Evolutionary conservation across 2,797 vertebrate genomes (phyloP).

Genomic region (Diplodus puntazzo): DNA sequence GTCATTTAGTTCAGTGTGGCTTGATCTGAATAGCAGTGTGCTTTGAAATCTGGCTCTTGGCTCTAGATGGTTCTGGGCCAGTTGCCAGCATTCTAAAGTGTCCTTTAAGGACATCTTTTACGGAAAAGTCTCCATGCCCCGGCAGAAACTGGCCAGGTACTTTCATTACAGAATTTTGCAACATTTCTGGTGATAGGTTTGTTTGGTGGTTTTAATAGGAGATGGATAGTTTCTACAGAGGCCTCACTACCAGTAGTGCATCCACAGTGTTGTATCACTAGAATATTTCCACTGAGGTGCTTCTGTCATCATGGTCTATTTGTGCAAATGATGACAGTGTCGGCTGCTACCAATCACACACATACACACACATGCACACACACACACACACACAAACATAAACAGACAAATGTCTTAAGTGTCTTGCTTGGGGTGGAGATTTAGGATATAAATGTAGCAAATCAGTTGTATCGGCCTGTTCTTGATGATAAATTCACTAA

Average conservation of each 20-base stretch:
- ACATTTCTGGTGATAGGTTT: neutral
- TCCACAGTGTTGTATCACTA: neutral
- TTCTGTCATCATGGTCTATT: neutral
- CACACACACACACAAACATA: neutral
- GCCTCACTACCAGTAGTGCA: neutral
- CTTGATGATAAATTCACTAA: constrained; percentile 17
- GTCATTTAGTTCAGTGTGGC: neutral
- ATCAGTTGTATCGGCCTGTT: neutral
- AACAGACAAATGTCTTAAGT: constrained; percentile 4
- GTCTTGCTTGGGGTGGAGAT: constrained; percentile 10
- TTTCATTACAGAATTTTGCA: neutral
- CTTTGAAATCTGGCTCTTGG: constrained; percentile 28
- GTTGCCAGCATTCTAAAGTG: constrained; percentile 16
- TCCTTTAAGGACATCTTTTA: constrained; percentile 13
- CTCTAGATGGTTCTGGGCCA: constrained; percentile 20
- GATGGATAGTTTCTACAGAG: neutral
- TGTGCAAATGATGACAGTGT: neutral
- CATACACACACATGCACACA: neutral
- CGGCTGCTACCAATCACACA: neutral
- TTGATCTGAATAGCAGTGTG: constrained; percentile 17
- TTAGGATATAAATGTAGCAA: constrained; percentile 2
- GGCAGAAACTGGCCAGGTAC: neutral
- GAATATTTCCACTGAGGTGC: neutral
- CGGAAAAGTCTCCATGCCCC: neutral
- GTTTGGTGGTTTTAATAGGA: no score